phyloP scores from a whole-genome alignment of 2,113 vertebrate species.

The Henicopernis longicauda region DNA sequence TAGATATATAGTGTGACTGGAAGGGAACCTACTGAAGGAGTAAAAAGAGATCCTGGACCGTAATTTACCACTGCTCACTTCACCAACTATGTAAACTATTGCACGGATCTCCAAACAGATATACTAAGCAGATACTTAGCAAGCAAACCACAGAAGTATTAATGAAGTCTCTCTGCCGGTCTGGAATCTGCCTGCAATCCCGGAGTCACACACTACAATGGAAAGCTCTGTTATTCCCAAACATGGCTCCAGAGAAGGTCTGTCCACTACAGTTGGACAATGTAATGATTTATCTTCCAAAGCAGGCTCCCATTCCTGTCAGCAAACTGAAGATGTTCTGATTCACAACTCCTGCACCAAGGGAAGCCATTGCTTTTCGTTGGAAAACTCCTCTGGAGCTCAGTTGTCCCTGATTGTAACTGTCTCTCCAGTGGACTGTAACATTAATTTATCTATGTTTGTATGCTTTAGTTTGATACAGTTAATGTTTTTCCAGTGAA shows the following conservation, averaged over 20 bases:
- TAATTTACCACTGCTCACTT: background rate
- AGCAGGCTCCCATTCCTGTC: background rate
- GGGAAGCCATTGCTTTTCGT: background rate
- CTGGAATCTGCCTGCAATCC: background rate
- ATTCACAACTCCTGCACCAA: background rate
- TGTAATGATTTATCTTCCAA: background rate
- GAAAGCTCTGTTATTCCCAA: background rate
- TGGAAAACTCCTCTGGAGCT: background rate
- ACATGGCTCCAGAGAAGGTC: background rate
- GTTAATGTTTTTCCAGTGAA: background rate
- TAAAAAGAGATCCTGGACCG: background rate
- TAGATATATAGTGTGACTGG: background rate
- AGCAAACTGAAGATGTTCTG: background rate
- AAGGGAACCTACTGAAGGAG: background rate
- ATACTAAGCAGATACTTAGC: background rate
- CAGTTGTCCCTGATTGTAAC: background rate
- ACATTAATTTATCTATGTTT: background rate
- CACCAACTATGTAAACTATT: background rate
- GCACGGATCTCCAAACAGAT: background rate
- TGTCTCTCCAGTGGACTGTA: background rate
- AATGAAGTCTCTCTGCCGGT: background rate
- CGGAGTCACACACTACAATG: fast-evolving
- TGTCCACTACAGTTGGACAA: background rate
- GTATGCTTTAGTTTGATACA: background rate
- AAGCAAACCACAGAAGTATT: background rate